Percentiles rank a stretch among this genome's conserved stretches.
phyloP scores from a whole-genome alignment of 1,140 invertebrate genomes.

The Brachionus koreanus region DNA sequence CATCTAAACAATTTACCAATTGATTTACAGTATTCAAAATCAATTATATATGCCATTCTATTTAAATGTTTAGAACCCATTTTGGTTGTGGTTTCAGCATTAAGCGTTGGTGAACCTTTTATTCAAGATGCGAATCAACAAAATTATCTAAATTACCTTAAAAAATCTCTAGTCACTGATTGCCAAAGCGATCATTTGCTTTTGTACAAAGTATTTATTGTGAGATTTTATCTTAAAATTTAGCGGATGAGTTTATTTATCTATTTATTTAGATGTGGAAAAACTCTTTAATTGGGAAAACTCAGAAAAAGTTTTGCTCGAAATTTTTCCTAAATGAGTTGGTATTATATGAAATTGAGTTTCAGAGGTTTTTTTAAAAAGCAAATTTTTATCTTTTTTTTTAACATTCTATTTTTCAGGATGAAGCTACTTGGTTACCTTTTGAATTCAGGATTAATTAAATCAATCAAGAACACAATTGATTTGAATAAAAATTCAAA shows the following conservation, averaged over 20 bases:
- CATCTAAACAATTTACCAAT: slow-evolving; percentile 82
- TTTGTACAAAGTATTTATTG: slow-evolving; percentile 77
- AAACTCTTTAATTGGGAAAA: slow-evolving; percentile 66
- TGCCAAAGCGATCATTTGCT: slow-evolving; percentile 87
- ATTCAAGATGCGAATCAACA: background rate
- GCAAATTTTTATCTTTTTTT: background rate
- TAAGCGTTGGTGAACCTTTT: slow-evolving; percentile 72
- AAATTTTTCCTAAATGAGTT: slow-evolving; percentile 74
- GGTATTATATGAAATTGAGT: slow-evolving; percentile 77
- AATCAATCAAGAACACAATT: slow-evolving; percentile 69
- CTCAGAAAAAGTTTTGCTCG: slow-evolving; percentile 71
- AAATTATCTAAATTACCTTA: slow-evolving; percentile 45
- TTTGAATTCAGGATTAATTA: slow-evolving; percentile 76
- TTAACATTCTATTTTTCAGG: background rate
- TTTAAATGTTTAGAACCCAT: slow-evolving; percentile 90
- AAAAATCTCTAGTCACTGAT: slow-evolving; percentile 69
- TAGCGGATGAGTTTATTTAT: background rate
- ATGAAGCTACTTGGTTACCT: slow-evolving; percentile 74
- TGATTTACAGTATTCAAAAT: slow-evolving; percentile 83
- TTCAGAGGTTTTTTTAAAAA: slow-evolving; percentile 54
- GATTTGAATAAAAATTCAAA: slow-evolving; percentile 78
- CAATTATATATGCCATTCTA: slow-evolving; percentile 81
- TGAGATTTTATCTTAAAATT: slow-evolving; percentile 56
- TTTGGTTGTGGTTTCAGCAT: slow-evolving; percentile 79
- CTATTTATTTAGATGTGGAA: slow-evolving; percentile 62